These are phyloP conservation scores for Lamprologus ornatipinnis DNA, from an alignment of 2,113 vertebrate species.

Conservation along the genomic window DNA sequence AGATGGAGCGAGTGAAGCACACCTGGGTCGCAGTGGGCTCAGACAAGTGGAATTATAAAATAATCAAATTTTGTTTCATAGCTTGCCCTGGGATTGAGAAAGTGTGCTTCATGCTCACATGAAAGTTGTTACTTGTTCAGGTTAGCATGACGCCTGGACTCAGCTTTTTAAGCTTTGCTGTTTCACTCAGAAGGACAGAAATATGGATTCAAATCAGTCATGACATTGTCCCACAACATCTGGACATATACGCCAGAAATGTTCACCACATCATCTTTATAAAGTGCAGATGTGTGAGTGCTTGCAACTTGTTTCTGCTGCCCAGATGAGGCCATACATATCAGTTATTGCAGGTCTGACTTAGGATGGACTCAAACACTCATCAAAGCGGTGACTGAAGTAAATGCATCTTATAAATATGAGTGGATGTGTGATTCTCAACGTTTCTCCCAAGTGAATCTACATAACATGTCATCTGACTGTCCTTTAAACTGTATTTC, in stretches of 20 bases:
- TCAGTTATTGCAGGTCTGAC: background rate
- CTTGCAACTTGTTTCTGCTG: background rate
- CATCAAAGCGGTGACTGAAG: accelerated
- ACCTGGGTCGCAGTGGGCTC: slow-evolving; percentile 7
- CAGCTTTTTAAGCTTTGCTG: background rate
- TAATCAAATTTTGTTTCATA: background rate
- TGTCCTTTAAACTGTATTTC: accelerated
- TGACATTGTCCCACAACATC: too few relatives aligned
- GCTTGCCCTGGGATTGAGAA: background rate
- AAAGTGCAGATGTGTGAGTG: accelerated
- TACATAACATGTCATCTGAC: background rate
- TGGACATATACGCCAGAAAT: background rate
- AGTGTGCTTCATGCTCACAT: background rate
- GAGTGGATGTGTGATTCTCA: background rate
- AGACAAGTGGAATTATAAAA: background rate
- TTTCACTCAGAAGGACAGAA: background rate
- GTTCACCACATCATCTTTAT: background rate
- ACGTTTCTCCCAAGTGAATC: background rate
- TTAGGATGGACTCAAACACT: background rate
- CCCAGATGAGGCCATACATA: background rate
- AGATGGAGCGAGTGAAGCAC: background rate
- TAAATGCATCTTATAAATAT: background rate
- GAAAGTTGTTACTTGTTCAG: background rate
- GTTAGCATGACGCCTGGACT: accelerated
- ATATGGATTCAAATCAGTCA: background rate